phyloP scores from a whole-genome alignment of 2,113 vertebrate genomes.

The Dendropsophus ebraccatus region DNA sequence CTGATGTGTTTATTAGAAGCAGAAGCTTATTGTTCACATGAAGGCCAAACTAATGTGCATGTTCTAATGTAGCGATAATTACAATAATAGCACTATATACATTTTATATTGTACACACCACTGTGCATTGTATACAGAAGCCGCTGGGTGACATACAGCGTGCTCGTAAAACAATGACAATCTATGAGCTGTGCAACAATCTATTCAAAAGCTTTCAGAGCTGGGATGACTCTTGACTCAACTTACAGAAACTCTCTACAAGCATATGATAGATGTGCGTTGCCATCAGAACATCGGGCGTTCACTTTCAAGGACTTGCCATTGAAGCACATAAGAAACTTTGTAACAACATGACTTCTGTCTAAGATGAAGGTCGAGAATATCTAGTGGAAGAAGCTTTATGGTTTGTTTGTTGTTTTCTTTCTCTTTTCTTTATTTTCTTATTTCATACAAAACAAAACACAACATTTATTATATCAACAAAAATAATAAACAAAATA shows the following conservation, averaged over 20 bases:
- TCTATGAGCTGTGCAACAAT: not conserved
- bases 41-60: not conserved
- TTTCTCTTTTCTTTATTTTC: no score
- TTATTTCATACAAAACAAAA: no score
- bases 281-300: not conserved
- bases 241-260: no score
- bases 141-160: not conserved
- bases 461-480: no score
- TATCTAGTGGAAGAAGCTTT: not conserved
- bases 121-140: not conserved
- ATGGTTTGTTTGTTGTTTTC: no score
- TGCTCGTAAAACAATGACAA: not conserved
- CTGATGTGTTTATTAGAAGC: not conserved
- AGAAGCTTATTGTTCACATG: not conserved
- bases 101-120: not conserved
- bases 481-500: no score
- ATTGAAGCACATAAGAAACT: not conserved
- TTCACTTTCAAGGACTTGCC: not conserved
- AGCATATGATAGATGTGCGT: not conserved
- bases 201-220: not conserved
- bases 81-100: not conserved
- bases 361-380: not conserved
- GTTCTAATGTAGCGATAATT: not conserved
- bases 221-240: not conserved
- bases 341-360: not conserved